Conservation (phyloP, 2,888 invertebrate genomes). For the Tachina fera region DNA sequence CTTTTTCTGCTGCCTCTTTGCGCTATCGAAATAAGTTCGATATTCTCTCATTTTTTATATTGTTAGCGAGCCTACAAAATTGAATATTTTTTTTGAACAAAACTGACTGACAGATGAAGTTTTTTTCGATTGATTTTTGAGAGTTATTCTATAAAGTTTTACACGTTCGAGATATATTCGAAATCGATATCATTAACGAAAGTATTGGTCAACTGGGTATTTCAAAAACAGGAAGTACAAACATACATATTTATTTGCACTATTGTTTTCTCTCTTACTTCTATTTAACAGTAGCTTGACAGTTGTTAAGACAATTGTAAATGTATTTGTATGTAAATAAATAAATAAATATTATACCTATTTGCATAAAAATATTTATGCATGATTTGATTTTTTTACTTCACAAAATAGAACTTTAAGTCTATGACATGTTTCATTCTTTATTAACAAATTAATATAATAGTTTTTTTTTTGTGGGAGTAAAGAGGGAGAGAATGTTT, state of each 20-base stretch:
- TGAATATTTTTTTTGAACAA: too few relatives aligned
- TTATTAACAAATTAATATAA: background rate
- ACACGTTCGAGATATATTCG: too few relatives aligned
- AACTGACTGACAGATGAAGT: too few relatives aligned
- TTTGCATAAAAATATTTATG: slow-evolving; percentile 14
- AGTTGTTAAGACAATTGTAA: slow-evolving; percentile 54
- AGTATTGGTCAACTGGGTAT: too few relatives aligned
- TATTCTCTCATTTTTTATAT: too few relatives aligned
- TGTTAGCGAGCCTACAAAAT: too few relatives aligned
- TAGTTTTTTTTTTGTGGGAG: background rate
- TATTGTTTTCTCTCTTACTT: background rate
- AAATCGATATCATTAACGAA: too few relatives aligned
- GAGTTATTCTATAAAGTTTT: too few relatives aligned
- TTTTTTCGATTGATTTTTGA: too few relatives aligned
- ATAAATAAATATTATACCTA: background rate
- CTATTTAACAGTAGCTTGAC: slow-evolving; percentile 45
- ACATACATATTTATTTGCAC: background rate
- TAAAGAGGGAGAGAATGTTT: too few relatives aligned
- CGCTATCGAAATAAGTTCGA: too few relatives aligned
- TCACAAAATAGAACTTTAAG: slow-evolving; percentile 1
- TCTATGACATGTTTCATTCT: background rate
- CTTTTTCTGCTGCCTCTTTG: too few relatives aligned
- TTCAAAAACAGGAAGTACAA: background rate
- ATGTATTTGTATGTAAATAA: slow-evolving; percentile 6
- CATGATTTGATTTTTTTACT: background rate